Conservation (phyloP, 2,888 invertebrate genomes). For the Scelioninae gen. 1 region DNA sequence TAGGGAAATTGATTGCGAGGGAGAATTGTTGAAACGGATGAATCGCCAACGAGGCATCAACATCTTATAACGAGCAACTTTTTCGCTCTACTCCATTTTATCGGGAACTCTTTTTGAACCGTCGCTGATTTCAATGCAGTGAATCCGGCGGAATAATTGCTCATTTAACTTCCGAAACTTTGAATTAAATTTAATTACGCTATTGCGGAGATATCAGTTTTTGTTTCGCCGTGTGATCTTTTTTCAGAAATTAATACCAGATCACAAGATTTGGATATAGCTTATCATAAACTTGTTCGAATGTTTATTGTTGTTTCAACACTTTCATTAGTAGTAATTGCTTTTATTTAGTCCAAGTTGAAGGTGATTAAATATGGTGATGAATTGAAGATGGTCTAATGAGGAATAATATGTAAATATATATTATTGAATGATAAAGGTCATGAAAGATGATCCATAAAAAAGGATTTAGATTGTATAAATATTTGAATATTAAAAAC, state of each 20-base stretch:
- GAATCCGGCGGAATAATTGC: constrained; percentile 45
- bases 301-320: not conserved
- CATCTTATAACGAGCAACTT: constrained; percentile 36
- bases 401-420: too few species aligned
- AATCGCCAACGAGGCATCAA: constrained; percentile 21
- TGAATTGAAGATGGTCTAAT: too few species aligned
- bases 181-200: constrained; percentile 37
- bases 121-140: constrained; percentile 31
- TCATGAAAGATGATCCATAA: too few species aligned
- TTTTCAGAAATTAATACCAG: constrained; percentile 6
- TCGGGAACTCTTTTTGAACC: constrained; percentile 20
- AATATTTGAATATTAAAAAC: too few species aligned
- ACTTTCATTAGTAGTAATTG: not conserved
- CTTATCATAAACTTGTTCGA: not conserved
- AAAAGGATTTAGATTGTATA: too few species aligned
- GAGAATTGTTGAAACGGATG: constrained; percentile 11
- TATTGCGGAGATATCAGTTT: constrained; percentile 32
- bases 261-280: constrained; percentile 2
- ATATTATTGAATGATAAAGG: too few species aligned
- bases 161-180: constrained; percentile 54
- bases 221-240: constrained; percentile 19
- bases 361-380: too few species aligned
- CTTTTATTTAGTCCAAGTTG: not conserved
- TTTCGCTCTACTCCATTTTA: constrained; percentile 29
- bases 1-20: not conserved